phyloP scores from a whole-genome alignment of 2,113 vertebrate species.

The Prunella fulvescens region DNA sequence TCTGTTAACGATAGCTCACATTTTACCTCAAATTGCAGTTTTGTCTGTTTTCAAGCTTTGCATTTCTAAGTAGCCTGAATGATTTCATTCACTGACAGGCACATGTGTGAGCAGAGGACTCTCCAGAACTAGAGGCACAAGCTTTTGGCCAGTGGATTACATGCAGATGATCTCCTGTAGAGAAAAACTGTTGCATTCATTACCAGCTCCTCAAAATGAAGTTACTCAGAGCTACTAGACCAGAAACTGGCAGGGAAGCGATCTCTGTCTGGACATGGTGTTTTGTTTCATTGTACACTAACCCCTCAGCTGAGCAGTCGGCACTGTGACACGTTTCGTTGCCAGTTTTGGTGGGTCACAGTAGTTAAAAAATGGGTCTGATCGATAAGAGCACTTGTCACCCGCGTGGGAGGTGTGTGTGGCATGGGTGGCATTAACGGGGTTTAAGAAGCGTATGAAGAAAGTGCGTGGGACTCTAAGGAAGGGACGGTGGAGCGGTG shows the following conservation, averaged over 20 bases:
- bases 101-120: not conserved
- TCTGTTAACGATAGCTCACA: not conserved
- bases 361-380: not conserved
- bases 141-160: not conserved
- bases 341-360: not conserved
- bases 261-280: not conserved
- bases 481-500: not conserved
- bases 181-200: not conserved
- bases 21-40: not conserved
- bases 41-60: not conserved
- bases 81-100: not conserved
- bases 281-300: not conserved
- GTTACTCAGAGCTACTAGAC: not conserved
- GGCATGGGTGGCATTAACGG: not conserved
- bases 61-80: not conserved
- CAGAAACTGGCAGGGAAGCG: not conserved
- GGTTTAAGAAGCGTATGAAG: not conserved
- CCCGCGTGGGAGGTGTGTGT: rapidly evolving
- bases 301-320: not conserved
- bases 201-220: not conserved
- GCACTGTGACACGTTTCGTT: not conserved
- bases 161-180: not conserved
- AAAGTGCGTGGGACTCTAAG: not conserved
- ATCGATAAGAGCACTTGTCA: not conserved
- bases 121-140: not conserved